A percentile compares a stretch with the other conserved stretches of the same genome.
Evolutionary conservation across 2,888 invertebrate genomes (phyloP).

Genomic region (Coelogynopora nodosa): DNA sequence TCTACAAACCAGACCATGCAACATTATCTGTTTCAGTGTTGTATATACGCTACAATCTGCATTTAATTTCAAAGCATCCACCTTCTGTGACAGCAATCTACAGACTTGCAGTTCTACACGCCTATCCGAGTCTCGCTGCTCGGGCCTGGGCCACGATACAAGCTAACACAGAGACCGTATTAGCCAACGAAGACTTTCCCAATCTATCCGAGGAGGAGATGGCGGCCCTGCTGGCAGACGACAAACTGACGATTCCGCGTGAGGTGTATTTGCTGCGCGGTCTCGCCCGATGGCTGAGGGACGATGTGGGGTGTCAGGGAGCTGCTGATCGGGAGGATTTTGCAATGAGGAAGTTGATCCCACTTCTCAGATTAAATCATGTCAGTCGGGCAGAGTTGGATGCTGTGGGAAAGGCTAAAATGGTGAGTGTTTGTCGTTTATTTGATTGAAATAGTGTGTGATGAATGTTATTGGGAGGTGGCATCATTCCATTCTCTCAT

Average conservation of each 20-base stretch:
- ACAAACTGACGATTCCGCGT: not conserved
- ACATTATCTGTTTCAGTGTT: no score
- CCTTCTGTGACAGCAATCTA: not conserved
- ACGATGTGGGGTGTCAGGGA: not conserved
- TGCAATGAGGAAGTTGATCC: not conserved
- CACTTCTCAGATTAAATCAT: not conserved
- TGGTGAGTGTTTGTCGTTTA: no score
- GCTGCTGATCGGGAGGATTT: not conserved
- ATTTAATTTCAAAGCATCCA: no score
- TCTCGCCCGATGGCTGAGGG: not conserved
- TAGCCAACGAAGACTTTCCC: not conserved
- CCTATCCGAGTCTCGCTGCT: not conserved
- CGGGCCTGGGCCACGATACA: not conserved
- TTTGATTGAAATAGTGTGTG: no score
- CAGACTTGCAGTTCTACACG: not conserved
- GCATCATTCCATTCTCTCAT: no score
- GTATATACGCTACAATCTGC: no score
- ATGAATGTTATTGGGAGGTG: no score
- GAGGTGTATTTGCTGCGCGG: not conserved
- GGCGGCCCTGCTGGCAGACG: not conserved
- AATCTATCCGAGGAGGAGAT: not conserved
- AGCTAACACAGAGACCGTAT: not conserved
- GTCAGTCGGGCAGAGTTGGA: slow-evolving; percentile 8
- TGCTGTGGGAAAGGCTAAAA: not conserved
- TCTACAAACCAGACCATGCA: no score